A percentile compares a stretch with the other conserved stretches of the same genome.
Evolutionary conservation across 2,888 invertebrate species (phyloP).

Genomic region (Tetheella fluctuosa): DNA sequence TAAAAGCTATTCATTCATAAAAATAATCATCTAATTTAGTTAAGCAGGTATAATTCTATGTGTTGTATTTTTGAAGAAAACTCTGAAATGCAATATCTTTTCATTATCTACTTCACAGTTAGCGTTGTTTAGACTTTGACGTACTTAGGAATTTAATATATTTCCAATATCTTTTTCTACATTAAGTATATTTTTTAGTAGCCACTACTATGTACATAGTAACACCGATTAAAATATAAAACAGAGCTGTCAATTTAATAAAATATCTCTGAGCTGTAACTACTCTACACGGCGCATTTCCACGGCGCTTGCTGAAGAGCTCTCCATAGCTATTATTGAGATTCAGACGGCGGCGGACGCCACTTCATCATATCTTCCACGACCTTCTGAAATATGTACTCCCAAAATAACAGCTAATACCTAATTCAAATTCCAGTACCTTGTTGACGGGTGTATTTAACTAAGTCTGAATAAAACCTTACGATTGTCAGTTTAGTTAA

Average conservation of each 20-base stretch:
- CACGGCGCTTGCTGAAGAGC: slow-evolving; percentile 62
- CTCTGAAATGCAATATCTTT: too few relatives aligned
- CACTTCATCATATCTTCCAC: slow-evolving; percentile 72
- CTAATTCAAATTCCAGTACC: slow-evolving; percentile 24
- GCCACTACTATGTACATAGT: too few relatives aligned
- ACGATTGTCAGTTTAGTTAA: neutral
- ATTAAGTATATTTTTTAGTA: too few relatives aligned
- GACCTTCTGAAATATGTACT: slow-evolving; percentile 37
- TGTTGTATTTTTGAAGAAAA: too few relatives aligned
- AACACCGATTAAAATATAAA: too few relatives aligned
- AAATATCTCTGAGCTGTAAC: slow-evolving; percentile 30
- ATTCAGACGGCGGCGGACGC: slow-evolving; percentile 66
- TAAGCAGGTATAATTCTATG: too few relatives aligned
- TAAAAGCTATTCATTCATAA: too few relatives aligned
- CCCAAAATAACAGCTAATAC: slow-evolving; percentile 45
- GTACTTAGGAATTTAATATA: too few relatives aligned
- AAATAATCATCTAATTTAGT: too few relatives aligned
- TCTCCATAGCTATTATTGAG: slow-evolving; percentile 77
- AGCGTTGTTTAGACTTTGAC: too few relatives aligned
- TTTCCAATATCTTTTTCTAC: too few relatives aligned
- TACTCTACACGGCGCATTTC: slow-evolving; percentile 51
- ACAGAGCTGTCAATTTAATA: neutral
- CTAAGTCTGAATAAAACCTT: neutral
- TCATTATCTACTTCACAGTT: too few relatives aligned
- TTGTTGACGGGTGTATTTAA: neutral